These are phyloP conservation scores for Aphaenogaster rudis DNA, from an alignment of 1,140 invertebrate species.

Conservation along the genomic window DNA sequence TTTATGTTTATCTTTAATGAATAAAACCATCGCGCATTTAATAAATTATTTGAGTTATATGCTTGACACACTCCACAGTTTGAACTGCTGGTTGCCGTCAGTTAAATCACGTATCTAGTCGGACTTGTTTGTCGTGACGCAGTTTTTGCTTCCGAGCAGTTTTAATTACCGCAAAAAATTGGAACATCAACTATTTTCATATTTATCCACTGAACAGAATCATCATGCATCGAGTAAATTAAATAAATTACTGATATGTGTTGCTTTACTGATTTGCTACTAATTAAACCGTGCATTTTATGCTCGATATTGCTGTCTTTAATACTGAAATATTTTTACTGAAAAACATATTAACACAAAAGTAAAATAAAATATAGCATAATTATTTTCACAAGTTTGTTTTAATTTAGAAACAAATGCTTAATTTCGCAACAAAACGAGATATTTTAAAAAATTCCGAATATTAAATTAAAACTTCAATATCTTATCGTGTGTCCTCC, in stretches of 20 bases:
- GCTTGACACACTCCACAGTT: background rate
- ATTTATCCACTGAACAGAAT: background rate
- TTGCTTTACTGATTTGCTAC: background rate
- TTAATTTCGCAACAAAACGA: background rate
- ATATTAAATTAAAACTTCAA: constrained; percentile 1
- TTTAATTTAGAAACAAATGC: background rate
- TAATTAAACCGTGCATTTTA: constrained; percentile 6
- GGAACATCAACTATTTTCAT: constrained; percentile 10
- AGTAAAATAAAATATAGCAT: background rate
- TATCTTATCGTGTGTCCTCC: background rate
- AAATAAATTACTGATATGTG: background rate
- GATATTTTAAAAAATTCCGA: background rate
- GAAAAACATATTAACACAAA: background rate
- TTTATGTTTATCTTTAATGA: background rate
- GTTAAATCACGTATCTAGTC: background rate
- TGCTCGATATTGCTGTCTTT: background rate
- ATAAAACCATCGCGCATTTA: background rate
- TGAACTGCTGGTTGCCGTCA: background rate
- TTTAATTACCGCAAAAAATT: constrained; percentile 33
- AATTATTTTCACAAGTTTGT: background rate
- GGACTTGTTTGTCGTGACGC: background rate
- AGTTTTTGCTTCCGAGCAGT: background rate
- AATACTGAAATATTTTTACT: constrained; percentile 2
- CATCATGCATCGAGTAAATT: background rate
- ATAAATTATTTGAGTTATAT: constrained; percentile 4